Conservation (phyloP, 1,140 invertebrate genomes). For the Paraescarpia echinospica region DNA sequence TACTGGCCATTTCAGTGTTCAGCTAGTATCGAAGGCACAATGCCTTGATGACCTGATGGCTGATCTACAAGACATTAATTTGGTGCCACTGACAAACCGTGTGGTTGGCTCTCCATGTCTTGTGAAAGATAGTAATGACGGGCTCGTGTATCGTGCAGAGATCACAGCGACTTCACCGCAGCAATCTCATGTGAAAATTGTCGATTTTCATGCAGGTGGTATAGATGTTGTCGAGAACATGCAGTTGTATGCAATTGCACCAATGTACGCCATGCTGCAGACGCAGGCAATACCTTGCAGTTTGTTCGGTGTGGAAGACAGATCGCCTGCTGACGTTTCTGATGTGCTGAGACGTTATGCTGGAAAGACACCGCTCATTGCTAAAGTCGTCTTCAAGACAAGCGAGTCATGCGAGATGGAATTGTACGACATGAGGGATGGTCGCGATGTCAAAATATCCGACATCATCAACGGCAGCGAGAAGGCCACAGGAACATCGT, state of each 20-base stretch:
- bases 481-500: background rate
- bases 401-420: background rate
- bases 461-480: background rate
- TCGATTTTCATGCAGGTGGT: conserved; percentile 8
- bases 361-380: background rate
- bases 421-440: background rate
- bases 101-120: background rate
- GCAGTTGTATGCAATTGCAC: background rate
- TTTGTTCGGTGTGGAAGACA: background rate
- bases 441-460: background rate
- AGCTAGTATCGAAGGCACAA: background rate
- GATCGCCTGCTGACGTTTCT: background rate
- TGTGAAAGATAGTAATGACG: background rate
- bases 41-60: conserved; percentile 7
- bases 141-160: background rate
- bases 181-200: background rate
- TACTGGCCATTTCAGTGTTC: background rate
- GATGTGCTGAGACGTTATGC: background rate
- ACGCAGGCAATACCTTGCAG: conserved; percentile 12
- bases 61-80: background rate
- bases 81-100: background rate
- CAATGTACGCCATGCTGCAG: background rate
- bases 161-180: background rate
- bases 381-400: background rate
- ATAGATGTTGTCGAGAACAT: background rate